A percentile compares a stretch with the other conserved stretches of the same genome.
Evolutionary conservation across 2,113 vertebrate species (phyloP).

Genomic region (Anser brachyrhynchus): DNA sequence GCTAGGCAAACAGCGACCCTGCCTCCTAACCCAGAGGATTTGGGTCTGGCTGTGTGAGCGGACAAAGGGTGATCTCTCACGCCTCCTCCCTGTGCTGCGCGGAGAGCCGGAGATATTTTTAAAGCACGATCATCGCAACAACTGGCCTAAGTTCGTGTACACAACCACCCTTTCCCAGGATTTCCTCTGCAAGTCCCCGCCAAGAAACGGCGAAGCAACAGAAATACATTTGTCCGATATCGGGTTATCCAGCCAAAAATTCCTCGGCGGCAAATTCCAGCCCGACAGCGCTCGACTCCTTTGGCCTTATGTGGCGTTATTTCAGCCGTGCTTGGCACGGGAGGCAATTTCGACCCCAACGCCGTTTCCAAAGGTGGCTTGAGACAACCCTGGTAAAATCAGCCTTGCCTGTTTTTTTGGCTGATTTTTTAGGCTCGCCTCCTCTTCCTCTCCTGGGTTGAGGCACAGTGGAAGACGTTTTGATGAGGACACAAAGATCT

Average conservation of each 20-base stretch:
- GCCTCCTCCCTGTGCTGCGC: neutral
- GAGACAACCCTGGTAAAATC: neutral
- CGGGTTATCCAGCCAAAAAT: neutral
- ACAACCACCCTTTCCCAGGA: neutral
- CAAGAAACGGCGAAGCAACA: neutral
- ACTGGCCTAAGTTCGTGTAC: neutral
- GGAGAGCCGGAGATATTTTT: neutral
- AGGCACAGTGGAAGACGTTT: no score
- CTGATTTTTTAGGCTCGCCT: no score
- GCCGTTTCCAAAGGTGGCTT: no score
- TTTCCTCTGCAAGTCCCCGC: neutral
- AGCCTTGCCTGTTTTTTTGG: no score
- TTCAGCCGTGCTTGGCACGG: neutral
- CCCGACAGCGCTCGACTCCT: neutral
- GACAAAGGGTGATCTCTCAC: neutral
- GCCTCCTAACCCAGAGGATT: accelerated
- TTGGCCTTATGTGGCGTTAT: neutral
- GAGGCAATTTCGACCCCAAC: neutral
- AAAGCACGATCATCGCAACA: neutral
- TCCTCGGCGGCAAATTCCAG: neutral
- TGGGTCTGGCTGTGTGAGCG: neutral
- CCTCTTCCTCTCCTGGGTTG: no score
- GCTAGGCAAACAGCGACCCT: no score
- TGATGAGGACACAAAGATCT: no score
- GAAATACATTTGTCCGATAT: accelerated